These are phyloP conservation scores for Rhabdomys pumilio DNA, from an alignment of 2,797 vertebrate species.

Conservation along the genomic window DNA sequence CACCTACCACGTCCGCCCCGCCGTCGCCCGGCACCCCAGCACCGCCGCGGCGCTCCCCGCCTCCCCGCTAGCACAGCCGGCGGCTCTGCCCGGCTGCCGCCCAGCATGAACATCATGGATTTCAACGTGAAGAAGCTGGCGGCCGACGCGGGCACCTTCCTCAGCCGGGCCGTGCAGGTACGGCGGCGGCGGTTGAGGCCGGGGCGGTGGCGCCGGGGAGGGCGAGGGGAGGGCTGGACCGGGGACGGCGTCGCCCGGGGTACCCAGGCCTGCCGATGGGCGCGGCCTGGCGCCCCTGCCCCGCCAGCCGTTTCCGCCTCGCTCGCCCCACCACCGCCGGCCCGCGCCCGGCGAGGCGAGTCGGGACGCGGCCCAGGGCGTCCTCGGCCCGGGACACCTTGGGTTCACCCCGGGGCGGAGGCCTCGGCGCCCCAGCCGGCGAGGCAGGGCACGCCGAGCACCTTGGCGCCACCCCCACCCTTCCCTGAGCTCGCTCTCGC, in stretches of 20 bases:
- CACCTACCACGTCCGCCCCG: conserved; percentile 73
- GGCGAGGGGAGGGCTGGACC: background rate
- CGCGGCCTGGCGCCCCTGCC: conserved; percentile 67
- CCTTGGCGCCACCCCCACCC: conserved; percentile 59
- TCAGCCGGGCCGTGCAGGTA: conserved; percentile 96
- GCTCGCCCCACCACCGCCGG: background rate
- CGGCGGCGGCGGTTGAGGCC: background rate
- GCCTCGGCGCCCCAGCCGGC: background rate
- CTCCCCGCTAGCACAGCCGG: conserved; percentile 55
- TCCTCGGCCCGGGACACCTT: background rate
- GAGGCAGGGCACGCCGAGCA: background rate
- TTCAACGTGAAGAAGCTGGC: conserved; percentile 96
- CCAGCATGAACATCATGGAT: conserved; percentile 92
- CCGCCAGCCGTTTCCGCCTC: background rate
- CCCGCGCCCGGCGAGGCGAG: background rate
- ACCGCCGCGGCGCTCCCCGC: conserved; percentile 52
- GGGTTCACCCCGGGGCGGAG: background rate
- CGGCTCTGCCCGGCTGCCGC: conserved; percentile 62
- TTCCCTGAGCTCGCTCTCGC: background rate
- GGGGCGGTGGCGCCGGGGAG: background rate
- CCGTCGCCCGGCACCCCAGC: conserved; percentile 66
- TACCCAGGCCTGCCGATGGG: background rate
- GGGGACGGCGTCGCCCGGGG: background rate
- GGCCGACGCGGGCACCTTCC: conserved; percentile 95
- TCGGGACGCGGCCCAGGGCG: background rate